Evolutionary conservation across 30 jellyfish, hydroid and myxozoan species (phyloP).

Genomic region (Aurelia coerulea): DNA sequence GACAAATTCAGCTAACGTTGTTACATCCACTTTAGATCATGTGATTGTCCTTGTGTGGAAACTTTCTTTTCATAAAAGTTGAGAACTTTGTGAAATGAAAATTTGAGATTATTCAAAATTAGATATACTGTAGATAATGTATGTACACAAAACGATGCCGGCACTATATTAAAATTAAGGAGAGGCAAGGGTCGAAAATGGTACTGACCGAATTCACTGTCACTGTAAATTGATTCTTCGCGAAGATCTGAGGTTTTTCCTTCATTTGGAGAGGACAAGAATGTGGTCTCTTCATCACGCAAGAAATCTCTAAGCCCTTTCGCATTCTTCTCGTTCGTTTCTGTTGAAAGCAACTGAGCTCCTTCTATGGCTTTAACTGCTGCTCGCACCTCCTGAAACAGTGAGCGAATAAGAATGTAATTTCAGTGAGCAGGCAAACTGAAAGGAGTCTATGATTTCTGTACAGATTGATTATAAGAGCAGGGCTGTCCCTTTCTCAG

Average conservation of each 20-base stretch:
- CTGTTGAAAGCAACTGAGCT: background rate
- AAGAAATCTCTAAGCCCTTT: background rate
- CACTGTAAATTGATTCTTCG: conserved; percentile 51
- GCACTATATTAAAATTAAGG: too few species aligned
- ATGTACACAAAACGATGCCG: too few species aligned
- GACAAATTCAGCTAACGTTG: too few species aligned
- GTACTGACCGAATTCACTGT: conserved; percentile 60
- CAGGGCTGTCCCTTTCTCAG: too few species aligned
- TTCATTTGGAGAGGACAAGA: background rate
- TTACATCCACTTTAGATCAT: too few species aligned
- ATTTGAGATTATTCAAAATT: too few species aligned
- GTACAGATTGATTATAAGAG: too few species aligned
- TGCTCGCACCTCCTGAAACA: conserved; percentile 58
- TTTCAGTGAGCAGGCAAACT: background rate
- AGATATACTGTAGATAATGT: too few species aligned
- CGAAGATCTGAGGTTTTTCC: background rate
- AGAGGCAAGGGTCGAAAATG: background rate
- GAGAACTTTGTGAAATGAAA: too few species aligned
- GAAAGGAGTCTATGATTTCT: too few species aligned
- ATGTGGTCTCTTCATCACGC: background rate
- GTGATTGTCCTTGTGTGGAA: too few species aligned
- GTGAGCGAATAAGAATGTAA: background rate
- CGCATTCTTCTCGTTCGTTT: background rate
- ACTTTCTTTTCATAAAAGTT: too few species aligned
- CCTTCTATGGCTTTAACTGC: conserved; percentile 36